Evolutionary conservation across 2,113 vertebrate species (phyloP).

Genomic region (Erinaceus europaeus): DNA sequence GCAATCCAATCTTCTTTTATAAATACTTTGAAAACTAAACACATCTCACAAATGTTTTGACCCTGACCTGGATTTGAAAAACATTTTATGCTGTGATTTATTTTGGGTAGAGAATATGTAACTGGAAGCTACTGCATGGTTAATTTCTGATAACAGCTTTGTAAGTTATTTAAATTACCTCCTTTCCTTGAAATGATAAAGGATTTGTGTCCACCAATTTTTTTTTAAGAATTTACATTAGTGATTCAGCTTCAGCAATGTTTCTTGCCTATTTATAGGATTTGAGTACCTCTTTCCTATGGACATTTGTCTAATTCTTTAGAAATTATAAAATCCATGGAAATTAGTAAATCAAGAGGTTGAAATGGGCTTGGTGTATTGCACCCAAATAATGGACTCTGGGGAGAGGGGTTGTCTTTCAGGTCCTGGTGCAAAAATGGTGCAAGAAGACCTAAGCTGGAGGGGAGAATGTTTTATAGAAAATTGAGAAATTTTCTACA

Average conservation of each 20-base stretch:
- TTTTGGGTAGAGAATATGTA: conserved; percentile 50
- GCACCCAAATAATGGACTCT: too few relatives aligned
- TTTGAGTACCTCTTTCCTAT: background rate
- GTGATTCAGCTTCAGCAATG: background rate
- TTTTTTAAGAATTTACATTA: conserved; percentile 72
- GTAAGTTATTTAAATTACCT: conserved; percentile 72
- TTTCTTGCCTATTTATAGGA: conserved; percentile 19
- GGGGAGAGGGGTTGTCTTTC: too few relatives aligned
- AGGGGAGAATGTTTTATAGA: too few relatives aligned
- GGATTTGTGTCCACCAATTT: conserved; percentile 49
- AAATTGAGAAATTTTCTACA: too few relatives aligned
- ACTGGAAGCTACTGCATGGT: conserved; percentile 65
- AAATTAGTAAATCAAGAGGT: conserved; percentile 10
- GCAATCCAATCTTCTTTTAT: background rate
- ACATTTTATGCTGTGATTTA: conserved; percentile 64
- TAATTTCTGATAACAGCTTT: conserved; percentile 69
- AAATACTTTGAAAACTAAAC: conserved; percentile 7
- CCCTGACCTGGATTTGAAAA: conserved; percentile 46
- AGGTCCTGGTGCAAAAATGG: too few relatives aligned
- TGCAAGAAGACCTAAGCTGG: too few relatives aligned
- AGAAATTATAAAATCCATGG: background rate
- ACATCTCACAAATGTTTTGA: conserved; percentile 30
- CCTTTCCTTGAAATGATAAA: conserved; percentile 65
- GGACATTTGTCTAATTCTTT: background rate
- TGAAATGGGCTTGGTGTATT: too few relatives aligned